Conservation (phyloP, 64 coral and sea anemone species). For the Porites australiensis region DNA sequence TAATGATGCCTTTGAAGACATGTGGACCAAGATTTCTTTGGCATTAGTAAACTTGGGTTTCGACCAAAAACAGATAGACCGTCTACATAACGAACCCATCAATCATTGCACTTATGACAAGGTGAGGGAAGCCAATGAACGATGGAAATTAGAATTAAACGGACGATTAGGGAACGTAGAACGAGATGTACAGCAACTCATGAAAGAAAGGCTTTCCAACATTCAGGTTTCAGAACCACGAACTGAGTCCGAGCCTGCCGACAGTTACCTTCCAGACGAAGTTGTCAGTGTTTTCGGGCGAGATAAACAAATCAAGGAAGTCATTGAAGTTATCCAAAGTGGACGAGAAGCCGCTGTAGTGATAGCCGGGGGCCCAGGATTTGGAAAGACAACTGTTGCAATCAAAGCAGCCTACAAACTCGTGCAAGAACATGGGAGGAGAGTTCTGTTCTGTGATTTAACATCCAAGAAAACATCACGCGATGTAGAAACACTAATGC, state of each 20-base stretch:
- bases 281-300: background rate
- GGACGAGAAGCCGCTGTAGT: background rate
- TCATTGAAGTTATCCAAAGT: background rate
- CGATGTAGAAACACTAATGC: background rate
- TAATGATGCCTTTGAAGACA: background rate
- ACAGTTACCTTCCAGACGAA: background rate
- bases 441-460: conserved; percentile 17
- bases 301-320: background rate
- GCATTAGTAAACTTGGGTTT: conserved; percentile 22
- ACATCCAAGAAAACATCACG: background rate
- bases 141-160: background rate
- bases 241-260: background rate
- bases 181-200: background rate
- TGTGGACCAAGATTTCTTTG: background rate
- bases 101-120: background rate
- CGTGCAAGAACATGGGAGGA: background rate
- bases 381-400: background rate
- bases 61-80: conserved; percentile 3
- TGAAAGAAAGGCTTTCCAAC: no score
- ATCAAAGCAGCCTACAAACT: conserved; percentile 33
- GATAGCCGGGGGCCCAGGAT: no score
- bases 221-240: background rate
- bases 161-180: background rate
- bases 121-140: conserved; percentile 3
- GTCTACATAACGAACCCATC: conserved; percentile 1